A percentile compares a stretch with the other conserved stretches of the same genome.
phyloP scores from a whole-genome alignment of 2,888 invertebrate genomes.

The Caenorhabditis panamensis region DNA sequence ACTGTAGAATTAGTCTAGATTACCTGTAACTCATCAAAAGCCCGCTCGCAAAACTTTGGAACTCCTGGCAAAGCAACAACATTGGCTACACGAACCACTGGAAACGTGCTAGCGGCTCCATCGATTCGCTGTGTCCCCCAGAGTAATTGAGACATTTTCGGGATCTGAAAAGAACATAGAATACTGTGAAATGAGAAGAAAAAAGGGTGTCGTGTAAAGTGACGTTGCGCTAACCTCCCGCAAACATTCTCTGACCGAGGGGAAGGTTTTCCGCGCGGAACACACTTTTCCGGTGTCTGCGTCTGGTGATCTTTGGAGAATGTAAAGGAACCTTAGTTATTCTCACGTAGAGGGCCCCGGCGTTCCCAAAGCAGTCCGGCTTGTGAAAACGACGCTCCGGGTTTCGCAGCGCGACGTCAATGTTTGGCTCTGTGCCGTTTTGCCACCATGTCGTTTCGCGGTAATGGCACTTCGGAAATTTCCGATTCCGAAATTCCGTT shows the following conservation, averaged over 20 bases:
- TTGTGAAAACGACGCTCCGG: no score
- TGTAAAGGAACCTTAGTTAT: no score
- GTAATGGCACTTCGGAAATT: no score
- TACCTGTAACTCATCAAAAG: constrained; percentile 82
- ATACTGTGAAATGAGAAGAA: background rate
- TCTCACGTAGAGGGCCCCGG: no score
- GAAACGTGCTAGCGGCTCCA: constrained; percentile 83
- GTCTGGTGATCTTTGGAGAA: no score
- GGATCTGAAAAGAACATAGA: constrained; percentile 82
- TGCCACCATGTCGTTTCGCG: no score
- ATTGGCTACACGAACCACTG: constrained; percentile 83
- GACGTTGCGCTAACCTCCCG: background rate
- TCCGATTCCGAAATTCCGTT: no score
- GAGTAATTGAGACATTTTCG: constrained; percentile 82
- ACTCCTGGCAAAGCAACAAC: constrained; percentile 88
- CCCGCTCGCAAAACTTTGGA: constrained; percentile 84
- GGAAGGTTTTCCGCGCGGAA: background rate
- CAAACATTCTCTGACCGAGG: no score
- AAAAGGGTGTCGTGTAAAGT: constrained; percentile 17
- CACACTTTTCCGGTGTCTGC: background rate
- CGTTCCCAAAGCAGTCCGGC: no score
- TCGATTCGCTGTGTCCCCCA: constrained; percentile 82
- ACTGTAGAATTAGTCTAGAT: background rate
- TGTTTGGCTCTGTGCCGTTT: no score
- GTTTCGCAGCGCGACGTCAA: no score